Evolutionary conservation across 2,888 invertebrate species (phyloP).

Genomic region (Syrista parreyssii): DNA sequence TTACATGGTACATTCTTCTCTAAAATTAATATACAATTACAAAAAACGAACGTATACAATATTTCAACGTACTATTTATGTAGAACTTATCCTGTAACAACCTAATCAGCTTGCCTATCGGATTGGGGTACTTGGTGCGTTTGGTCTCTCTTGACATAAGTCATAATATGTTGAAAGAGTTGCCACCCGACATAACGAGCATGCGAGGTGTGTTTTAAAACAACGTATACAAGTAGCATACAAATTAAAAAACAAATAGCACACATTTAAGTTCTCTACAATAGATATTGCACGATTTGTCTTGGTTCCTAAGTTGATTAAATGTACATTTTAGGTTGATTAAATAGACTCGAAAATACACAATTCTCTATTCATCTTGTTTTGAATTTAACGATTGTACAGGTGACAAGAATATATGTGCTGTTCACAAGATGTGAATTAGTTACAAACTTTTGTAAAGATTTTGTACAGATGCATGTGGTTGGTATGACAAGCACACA

Average conservation of each 20-base stretch:
- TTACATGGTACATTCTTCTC: conserved; percentile 70
- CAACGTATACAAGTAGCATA: neutral
- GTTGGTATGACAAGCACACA: neutral
- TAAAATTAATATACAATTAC: conserved; percentile 8
- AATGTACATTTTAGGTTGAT: no score
- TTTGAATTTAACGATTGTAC: neutral
- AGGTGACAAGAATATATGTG: neutral
- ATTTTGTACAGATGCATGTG: neutral
- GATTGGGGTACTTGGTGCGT: conserved; percentile 86
- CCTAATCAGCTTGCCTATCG: conserved; percentile 78
- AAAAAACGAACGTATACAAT: conserved; percentile 11
- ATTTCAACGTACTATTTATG: conserved; percentile 22
- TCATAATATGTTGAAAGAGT: conserved; percentile 78
- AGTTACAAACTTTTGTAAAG: neutral
- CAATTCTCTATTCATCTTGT: neutral
- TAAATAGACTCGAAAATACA: neutral
- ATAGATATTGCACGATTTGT: neutral
- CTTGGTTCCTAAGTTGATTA: neutral
- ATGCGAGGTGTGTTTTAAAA: conserved; percentile 76
- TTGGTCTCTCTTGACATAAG: conserved; percentile 79
- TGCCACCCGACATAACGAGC: conserved; percentile 85
- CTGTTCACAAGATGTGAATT: neutral
- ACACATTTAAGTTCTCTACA: neutral
- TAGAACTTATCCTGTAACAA: conserved; percentile 86
- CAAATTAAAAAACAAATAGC: neutral